Evolutionary conservation across 2,888 invertebrate species (phyloP).

Genomic region (Petrolisthes manimaculis): DNA sequence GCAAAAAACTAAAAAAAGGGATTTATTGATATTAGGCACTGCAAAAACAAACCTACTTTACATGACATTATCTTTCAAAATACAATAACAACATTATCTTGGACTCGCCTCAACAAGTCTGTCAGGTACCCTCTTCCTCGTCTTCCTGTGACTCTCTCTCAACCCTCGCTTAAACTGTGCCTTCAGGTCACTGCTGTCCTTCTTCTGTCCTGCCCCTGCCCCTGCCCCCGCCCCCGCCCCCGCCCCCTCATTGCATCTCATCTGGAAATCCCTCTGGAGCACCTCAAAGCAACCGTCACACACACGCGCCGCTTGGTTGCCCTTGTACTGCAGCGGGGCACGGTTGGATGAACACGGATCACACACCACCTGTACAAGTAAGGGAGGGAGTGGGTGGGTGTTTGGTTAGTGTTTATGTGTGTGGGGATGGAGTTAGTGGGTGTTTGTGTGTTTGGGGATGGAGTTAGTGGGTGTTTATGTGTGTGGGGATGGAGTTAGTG

Average conservation of each 20-base stretch:
- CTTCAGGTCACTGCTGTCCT: constrained; percentile 27
- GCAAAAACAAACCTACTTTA: too few relatives aligned
- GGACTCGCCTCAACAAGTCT: constrained; percentile 61
- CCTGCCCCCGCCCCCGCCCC: too few relatives aligned
- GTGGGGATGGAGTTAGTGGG: too few relatives aligned
- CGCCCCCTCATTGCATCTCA: constrained; percentile 49
- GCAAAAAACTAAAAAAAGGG: too few relatives aligned
- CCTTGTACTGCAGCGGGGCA: constrained; percentile 73
- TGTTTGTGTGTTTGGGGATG: too few relatives aligned
- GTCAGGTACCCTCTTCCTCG: constrained; percentile 54
- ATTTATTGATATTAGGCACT: too few relatives aligned
- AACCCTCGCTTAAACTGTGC: constrained; percentile 53
- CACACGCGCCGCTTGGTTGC: constrained; percentile 72
- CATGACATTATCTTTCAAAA: too few relatives aligned
- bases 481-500: too few relatives aligned
- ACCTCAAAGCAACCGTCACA: constrained; percentile 74
- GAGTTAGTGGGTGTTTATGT: too few relatives aligned
- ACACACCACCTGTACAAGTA: constrained; percentile 76
- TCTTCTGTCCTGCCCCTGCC: background rate
- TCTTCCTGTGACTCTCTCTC: constrained; percentile 35
- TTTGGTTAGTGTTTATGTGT: too few relatives aligned
- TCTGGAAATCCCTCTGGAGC: constrained; percentile 67
- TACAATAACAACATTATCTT: too few relatives aligned
- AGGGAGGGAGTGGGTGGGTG: background rate
- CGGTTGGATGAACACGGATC: constrained; percentile 75